Conservation (phyloP, 2,888 invertebrate genomes). For the Ecliptopera silaceata region DNA sequence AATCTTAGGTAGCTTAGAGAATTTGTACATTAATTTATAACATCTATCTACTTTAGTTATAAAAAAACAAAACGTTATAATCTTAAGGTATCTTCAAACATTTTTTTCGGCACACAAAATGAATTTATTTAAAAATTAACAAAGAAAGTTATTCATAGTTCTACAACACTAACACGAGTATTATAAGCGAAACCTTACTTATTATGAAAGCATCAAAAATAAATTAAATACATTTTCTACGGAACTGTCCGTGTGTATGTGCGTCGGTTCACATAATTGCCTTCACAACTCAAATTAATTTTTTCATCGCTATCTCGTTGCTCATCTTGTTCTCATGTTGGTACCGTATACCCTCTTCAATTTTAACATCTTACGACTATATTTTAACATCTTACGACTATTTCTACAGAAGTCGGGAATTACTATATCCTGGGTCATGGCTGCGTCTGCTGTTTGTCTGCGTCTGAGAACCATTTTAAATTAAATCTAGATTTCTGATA, state of each 20-base stretch:
- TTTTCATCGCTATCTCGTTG: slow-evolving; percentile 44
- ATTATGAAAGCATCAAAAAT: too few species aligned
- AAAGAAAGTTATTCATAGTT: too few species aligned
- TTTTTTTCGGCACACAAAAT: too few species aligned
- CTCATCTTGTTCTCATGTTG: slow-evolving; percentile 44
- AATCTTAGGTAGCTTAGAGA: too few species aligned
- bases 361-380: slow-evolving; percentile 21
- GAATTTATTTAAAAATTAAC: too few species aligned
- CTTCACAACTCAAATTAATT: slow-evolving; percentile 48
- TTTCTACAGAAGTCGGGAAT: slow-evolving; percentile 32
- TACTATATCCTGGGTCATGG: slow-evolving; percentile 35
- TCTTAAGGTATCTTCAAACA: too few species aligned
- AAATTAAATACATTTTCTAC: not conserved
- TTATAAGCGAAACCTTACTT: too few species aligned
- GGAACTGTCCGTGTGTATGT: slow-evolving; percentile 22
- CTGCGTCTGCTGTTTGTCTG: slow-evolving; percentile 23
- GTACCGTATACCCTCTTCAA: slow-evolving; percentile 33
- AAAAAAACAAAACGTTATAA: too few species aligned
- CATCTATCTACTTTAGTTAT: too few species aligned
- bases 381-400: slow-evolving; percentile 20
- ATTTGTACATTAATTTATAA: too few species aligned
- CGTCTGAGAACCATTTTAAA: slow-evolving; percentile 21
- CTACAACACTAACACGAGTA: too few species aligned
- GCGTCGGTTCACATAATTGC: slow-evolving; percentile 30
- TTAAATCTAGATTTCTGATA: slow-evolving; percentile 9